Base-by-base conservation (phyloP, 1,140 invertebrate species). In the Zaprionus kolodkinae region DNA sequence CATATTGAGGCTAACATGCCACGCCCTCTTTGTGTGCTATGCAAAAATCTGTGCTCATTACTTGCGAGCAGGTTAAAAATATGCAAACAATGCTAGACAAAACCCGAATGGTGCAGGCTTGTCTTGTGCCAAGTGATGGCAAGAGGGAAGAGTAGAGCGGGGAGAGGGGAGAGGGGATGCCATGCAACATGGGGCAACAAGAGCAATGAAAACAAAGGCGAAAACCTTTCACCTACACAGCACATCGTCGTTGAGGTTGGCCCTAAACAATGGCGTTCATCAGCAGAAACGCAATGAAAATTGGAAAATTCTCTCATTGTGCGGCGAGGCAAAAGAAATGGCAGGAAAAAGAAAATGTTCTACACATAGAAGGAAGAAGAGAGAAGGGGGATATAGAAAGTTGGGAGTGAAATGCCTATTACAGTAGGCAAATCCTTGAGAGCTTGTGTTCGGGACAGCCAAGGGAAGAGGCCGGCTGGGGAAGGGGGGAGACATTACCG, bases 211-310 rank as follows among this genome's bases (percentile, higher is more conserved):
- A 74, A 69, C 66, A 74, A 70, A 74, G 43, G 72, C 59, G 40
- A 27, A 57, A 69, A 74, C 74, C 74, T 79, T 79, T 77, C 75
- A 80, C 78, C 78, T 71, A 52, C 45, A 50, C 45, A 50, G 45
- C 45, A 50, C 66, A 76, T 71, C 35, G 30, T 36, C 55, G 50
- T 45, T 36, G 40, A 54, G 54, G 45, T 17, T 35, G 33, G 17
- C 25, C 43, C 62, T 60, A 89, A 89, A 88, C 85, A 88, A 88
- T 85, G 48, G 74, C 67, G 72, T 78, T 88, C 85, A 88, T 88
- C 84, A 88, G 81, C 84, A 77, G 81, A 69, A 81, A 71, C 65
- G 80, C 84, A 80, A 75, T 88, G 84, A 78, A 88, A 81, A 84
- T 83, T 78, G 73, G 78, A 84, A 88, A 84, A 78, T 71, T 66